A percentile compares a stretch with the other conserved stretches of the same genome.
Evolutionary conservation across 2,113 vertebrate genomes (phyloP).

Genomic region (Rynchops niger): DNA sequence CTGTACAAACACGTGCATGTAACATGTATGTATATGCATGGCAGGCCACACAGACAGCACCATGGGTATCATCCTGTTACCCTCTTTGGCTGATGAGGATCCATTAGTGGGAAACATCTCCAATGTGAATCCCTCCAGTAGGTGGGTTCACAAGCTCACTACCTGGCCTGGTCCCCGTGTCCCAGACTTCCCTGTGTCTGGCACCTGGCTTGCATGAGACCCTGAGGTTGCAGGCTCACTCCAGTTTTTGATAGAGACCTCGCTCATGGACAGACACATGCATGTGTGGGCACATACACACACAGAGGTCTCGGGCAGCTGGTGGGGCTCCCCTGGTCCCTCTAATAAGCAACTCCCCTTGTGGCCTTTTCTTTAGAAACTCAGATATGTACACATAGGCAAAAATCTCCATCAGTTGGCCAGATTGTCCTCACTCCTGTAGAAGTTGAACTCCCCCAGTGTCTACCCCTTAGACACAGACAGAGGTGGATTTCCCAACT

Average conservation of each 20-base stretch:
- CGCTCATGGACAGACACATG: rapidly evolving
- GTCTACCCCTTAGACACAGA: not conserved
- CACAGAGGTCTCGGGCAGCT: not conserved
- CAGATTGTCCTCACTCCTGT: not conserved
- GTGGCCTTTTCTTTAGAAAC: not conserved
- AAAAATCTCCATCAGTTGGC: not conserved
- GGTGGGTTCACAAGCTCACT: not conserved
- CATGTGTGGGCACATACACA: too few relatives aligned
- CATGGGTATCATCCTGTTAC: not conserved
- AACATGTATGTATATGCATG: not conserved
- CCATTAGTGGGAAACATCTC: not conserved
- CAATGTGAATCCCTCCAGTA: not conserved
- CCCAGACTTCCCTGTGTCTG: not conserved
- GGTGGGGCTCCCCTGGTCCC: not conserved
- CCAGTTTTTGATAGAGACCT: not conserved
- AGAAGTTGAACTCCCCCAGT: not conserved
- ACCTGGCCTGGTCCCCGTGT: not conserved
- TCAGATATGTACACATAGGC: not conserved
- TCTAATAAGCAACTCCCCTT: not conserved
- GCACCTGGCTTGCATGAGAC: not conserved
- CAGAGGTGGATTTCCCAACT: not conserved
- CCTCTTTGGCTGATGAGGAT: not conserved
- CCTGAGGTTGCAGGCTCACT: not conserved
- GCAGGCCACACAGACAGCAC: not conserved
- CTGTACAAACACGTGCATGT: not conserved